Evolutionary conservation across 2,888 invertebrate species (phyloP).

Genomic region (Spatulosminthurus flaviceps): DNA sequence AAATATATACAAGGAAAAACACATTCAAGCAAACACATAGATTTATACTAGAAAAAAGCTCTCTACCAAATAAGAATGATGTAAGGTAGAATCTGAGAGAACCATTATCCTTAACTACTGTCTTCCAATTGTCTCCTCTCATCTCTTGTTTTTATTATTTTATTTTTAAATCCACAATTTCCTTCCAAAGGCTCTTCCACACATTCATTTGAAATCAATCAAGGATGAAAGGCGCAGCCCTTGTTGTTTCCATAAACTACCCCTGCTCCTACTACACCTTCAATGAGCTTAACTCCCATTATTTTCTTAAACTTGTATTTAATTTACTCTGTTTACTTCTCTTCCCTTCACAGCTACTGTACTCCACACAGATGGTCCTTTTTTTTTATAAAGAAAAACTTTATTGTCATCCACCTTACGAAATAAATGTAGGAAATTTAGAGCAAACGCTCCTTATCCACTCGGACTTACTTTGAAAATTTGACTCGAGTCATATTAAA

Average conservation of each 20-base stretch:
- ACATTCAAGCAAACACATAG: neutral
- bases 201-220: neutral
- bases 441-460: no score
- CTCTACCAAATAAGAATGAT: no score
- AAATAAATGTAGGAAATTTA: no score
- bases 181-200: neutral
- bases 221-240: neutral
- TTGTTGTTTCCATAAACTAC: no score
- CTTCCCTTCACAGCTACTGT: neutral
- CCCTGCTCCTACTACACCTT: neutral
- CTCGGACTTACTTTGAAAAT: no score
- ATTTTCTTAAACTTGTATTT: conserved; percentile 2
- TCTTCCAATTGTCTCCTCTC: neutral
- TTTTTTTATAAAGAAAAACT: no score
- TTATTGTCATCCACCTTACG: no score
- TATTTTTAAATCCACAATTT: conserved; percentile 14
- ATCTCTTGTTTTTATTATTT: conserved; percentile 1
- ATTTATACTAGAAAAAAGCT: neutral
- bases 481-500: no score
- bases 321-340: neutral
- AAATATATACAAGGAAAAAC: neutral
- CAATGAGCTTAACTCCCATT: neutral
- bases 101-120: conserved; percentile 1
- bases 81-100: neutral
- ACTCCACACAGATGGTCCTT: neutral